A percentile compares a stretch with the other conserved stretches of the same genome.
Evolutionary conservation across 2,888 invertebrate species (phyloP).

Genomic region (Hemistola chrysoprasaria): DNA sequence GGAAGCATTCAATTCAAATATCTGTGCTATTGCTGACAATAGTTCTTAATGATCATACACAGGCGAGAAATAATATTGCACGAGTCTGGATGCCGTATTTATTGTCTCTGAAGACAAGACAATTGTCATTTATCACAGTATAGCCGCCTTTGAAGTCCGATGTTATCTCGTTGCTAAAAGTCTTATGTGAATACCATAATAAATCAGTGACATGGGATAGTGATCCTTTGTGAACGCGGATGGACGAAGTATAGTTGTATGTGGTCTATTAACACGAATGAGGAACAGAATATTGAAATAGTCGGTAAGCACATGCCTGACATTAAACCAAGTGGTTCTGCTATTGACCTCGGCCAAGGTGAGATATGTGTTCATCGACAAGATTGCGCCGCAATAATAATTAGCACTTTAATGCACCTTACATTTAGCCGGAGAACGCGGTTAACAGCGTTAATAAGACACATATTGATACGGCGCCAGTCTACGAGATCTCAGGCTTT

Average conservation of each 20-base stretch:
- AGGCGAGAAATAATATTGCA: slow-evolving; percentile 73
- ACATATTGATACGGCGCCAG: slow-evolving; percentile 44
- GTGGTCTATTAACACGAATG: slow-evolving; percentile 30
- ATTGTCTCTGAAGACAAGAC: slow-evolving; percentile 75
- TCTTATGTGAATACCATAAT: slow-evolving; percentile 53
- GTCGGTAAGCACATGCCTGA: slow-evolving; percentile 20
- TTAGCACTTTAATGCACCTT: slow-evolving; percentile 55
- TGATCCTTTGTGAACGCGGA: slow-evolving; percentile 45
- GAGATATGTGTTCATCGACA: slow-evolving; percentile 54
- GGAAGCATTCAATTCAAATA: slow-evolving; percentile 78
- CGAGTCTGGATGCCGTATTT: slow-evolving; percentile 67
- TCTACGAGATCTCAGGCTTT: slow-evolving; percentile 27
- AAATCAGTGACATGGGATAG: slow-evolving; percentile 50
- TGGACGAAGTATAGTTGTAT: slow-evolving; percentile 25
- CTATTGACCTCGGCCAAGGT: slow-evolving; percentile 63
- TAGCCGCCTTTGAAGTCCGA: slow-evolving; percentile 78
- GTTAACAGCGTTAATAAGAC: slow-evolving; percentile 40
- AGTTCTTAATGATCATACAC: slow-evolving; percentile 74
- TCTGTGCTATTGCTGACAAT: slow-evolving; percentile 66
- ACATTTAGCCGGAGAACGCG: slow-evolving; percentile 36
- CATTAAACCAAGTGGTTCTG: slow-evolving; percentile 45
- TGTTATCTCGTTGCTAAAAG: slow-evolving; percentile 65
- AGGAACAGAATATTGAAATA: slow-evolving; percentile 20
- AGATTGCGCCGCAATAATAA: slow-evolving; percentile 48
- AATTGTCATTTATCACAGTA: slow-evolving; percentile 78